These are phyloP conservation scores for Buteo buteo DNA, from an alignment of 2,113 vertebrate genomes.

Conservation along the genomic window DNA sequence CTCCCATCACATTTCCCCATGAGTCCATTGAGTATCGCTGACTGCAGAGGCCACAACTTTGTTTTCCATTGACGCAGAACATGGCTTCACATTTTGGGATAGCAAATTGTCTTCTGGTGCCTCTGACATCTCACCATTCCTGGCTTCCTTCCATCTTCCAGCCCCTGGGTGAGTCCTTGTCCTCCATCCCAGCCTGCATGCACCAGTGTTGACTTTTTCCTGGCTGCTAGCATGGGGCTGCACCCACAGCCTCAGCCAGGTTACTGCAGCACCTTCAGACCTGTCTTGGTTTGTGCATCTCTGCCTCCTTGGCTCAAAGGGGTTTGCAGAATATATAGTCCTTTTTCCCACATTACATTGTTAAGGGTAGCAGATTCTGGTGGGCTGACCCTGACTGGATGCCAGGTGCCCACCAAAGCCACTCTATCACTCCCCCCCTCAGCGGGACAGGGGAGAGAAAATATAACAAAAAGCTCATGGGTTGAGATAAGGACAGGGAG, in stretches of 20 bases:
- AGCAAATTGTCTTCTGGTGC: neutral
- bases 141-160: neutral
- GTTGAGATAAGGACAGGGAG: neutral
- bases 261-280: neutral
- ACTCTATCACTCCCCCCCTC: neutral
- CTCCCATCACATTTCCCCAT: neutral
- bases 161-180: neutral
- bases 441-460: neutral
- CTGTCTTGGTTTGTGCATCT: neutral
- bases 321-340: neutral
- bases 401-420: neutral
- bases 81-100: neutral
- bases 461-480: neutral
- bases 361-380: neutral
- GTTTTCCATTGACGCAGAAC: neutral
- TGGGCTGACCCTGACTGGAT: neutral
- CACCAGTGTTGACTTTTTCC: neutral
- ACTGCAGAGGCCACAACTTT: neutral
- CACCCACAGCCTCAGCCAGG: neutral
- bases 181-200: neutral
- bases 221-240: neutral
- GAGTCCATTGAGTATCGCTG: rapidly evolving
- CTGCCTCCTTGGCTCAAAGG: neutral
- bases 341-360: neutral
- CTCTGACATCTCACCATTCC: neutral